Base-by-base conservation (phyloP, 1,140 invertebrate genomes). In the Atta colombica region DNA sequence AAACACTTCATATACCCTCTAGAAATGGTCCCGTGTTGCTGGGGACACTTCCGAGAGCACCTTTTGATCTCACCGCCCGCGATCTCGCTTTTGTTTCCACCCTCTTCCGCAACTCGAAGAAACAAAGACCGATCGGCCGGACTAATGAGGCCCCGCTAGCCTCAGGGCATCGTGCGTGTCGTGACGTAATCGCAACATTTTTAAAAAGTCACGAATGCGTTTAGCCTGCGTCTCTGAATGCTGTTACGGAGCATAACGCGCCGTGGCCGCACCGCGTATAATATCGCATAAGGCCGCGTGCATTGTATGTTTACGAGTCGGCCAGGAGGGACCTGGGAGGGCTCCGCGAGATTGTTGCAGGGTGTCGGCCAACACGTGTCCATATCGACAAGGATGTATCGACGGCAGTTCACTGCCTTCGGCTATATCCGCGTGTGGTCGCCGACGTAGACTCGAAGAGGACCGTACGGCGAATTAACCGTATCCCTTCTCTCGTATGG, bases 101-200 rank as follows among this genome's bases (percentile, higher is more conserved):
- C 51, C 75, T 66, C 51, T 85, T 86, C 71, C 87, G 66, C 87
- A 35, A 85, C 78, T 71, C 39, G 66, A 61, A 53, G 77, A 88
- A 90, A 88, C 89, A 90, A 90, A 90, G 77, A 72, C 39, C 86
- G 89, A 90, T 90, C 80, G 85, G 71, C 53, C 28, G 88, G 80
- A 86, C 91, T 92, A 90, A 91, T 91, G 84, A 92, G 90, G 65
- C 68, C 49, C 49, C 31, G 68, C 69, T 77, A 18, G 49, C 45
- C 69, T 74, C 49, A n/a, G 61, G 55, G 35, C 80, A 60, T 25
- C 85, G 71, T 71, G 87, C 80, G 72, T 71, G 60, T 93, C 80
- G 92, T 93, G 93, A 94, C 93, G 93, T 93, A 94, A 94, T 95
- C 91, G 93, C 91, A 91, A 90, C 77, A 92, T 94, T 94, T 94